Base-by-base conservation (phyloP, 2,113 vertebrate species). In the Dinomys branickii region DNA sequence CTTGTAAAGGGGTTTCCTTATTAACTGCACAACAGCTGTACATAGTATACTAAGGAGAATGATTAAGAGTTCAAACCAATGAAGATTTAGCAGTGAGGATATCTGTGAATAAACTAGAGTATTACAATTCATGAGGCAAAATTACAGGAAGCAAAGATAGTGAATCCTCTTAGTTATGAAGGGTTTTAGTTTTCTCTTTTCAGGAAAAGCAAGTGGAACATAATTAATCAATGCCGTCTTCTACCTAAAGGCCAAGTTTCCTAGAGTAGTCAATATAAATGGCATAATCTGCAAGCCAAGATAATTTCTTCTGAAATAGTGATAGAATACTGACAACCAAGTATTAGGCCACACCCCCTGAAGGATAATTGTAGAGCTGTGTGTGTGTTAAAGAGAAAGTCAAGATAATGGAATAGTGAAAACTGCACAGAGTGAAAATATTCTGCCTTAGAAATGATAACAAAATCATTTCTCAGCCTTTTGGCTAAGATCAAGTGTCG, bases 91-190 rank as follows among this genome's bases (percentile, higher is more conserved):
- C 16, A 71, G 33, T 58, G 38, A 90, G 7, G 5, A 44, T 35
- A 82, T 82, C 30, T 92, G 7, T 47, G n/a, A 95, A 88, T 90
- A 84, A 83, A 86, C 59, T 38, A 16, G 35, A 95, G 4, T 1
- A 54, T 47, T 81, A 91, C 80, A 80, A 91, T 59, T 59, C 35
- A 96, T 44, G 95, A 63, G 54, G 33, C 8, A 83, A 84, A 47
- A 30, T 26, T 80, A 71, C 0, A 30, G 5, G 19, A 85, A 94
- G 73, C 65, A n/a, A 30, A 71, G 69, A 38, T 13, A 87, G 12
- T 59, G 28, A 90, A 69, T 41, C 30, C 41, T 38, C 94, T 14
- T 41, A 59, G 12, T 58, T 38, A 94, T n/a, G 80, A 30, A 9
- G 35, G 14, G 65, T 75, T 75, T 80, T 84, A 91, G 69, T 54